These are phyloP conservation scores for Synodontis membranacea DNA, from an alignment of 2,113 vertebrate species.

Conservation along the genomic window DNA sequence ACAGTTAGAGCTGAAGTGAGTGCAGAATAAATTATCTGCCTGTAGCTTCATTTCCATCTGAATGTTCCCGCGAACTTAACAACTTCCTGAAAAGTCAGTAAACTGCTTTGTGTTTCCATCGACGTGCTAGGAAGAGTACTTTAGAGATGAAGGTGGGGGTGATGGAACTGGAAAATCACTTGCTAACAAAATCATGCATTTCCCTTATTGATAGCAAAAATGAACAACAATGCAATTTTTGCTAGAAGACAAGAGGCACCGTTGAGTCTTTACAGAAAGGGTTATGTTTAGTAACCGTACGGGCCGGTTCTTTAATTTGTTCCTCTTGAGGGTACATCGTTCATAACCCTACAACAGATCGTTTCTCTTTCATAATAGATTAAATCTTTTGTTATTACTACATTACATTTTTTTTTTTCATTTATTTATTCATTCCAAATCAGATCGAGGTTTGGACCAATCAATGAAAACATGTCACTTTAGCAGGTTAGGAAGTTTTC, in stretches of 20 bases:
- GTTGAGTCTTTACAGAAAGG: background rate
- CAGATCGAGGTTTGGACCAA: background rate
- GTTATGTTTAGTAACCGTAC: background rate
- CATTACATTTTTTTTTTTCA: background rate
- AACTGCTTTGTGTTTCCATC: too few relatives aligned
- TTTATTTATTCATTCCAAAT: background rate
- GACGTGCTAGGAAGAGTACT: background rate
- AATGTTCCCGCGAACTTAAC: background rate
- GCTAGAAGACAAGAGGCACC: too few relatives aligned
- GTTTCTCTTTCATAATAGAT: background rate
- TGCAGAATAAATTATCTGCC: background rate
- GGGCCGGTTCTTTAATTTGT: too few relatives aligned
- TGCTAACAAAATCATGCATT: background rate
- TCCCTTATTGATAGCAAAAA: too few relatives aligned
- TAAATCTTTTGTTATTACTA: background rate
- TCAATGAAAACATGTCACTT: background rate
- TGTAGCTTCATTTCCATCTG: background rate
- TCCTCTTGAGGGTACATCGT: background rate
- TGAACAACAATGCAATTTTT: too few relatives aligned
- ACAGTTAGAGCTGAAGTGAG: slow-evolving; percentile 40
- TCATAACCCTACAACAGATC: background rate
- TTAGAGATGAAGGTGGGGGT: background rate
- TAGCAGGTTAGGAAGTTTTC: background rate
- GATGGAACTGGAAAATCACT: background rate
- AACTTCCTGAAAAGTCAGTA: background rate